Evolutionary conservation across 92 coral and sea anemone genomes (phyloP), one percentile per base, ranked within the genome.

Genomic region (Palythoa heliodiscus): DNA sequence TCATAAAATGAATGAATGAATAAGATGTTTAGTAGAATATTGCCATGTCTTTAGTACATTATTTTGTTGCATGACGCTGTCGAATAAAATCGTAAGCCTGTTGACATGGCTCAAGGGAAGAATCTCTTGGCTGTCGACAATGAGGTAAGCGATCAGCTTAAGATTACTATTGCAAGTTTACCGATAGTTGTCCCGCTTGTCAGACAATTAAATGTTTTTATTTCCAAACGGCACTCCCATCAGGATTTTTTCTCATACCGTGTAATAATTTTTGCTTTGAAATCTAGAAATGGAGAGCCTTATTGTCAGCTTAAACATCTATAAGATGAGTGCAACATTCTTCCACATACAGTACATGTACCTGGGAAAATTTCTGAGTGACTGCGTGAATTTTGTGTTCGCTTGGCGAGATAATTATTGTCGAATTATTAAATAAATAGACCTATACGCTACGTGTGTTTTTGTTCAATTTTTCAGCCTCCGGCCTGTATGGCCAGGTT

Each of bases 31-130:
- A 90, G 88, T 25, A 73, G 60, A 22, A 9, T 38, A 58, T 82
- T 35, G 61, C 68, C 20, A 87, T 37, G 68, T 70, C 84, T 75
- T 64, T 10, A 39, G 70, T 54, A 63, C 23, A 37, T 71, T 47
- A 23, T 80, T 76, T 73, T 84, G 72, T 87, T 88, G 73, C 86
- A 94, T 94, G 98, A 92, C 95, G 93, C 43, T 87, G 84, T 89
- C 60, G 57, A 78, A 89, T 70, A 82, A 78, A 52, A 14, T 87
- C 50, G 91, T 86, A 76, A 90, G 86, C 88, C 79, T 90, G 22
- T 50, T 78, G 70, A 79, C 95, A 94, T 96, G 98, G 98, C 69
- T 91, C 40, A 96, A 89, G 88, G 95, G 96, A 86, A 92, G 96
- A 70, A 67, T 88, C 85, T 90, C 93, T 68, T 94, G 88, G 71